Evolutionary conservation across 1,140 invertebrate genomes (phyloP).

Genomic region (Sitophilus oryzae): DNA sequence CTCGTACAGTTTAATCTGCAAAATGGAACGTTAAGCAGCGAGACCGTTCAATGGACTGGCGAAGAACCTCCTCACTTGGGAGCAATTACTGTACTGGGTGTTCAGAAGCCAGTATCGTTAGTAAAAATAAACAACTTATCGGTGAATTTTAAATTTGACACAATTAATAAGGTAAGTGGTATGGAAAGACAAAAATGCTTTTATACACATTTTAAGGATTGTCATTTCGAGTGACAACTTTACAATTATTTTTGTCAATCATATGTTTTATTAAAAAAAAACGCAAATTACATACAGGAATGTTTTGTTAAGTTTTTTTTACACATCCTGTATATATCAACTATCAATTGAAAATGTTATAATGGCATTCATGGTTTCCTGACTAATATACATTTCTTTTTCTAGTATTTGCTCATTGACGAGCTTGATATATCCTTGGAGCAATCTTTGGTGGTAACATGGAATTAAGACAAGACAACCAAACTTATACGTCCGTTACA

Average conservation of each 20-base stretch:
- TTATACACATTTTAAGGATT: no score
- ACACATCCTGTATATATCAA: not conserved
- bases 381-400: slow-evolving; percentile 21
- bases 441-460: slow-evolving; percentile 15
- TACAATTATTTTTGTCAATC: no score
- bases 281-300: no score
- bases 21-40: slow-evolving; percentile 46
- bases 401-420: slow-evolving; percentile 38
- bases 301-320: not conserved
- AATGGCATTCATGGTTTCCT: no score
- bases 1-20: slow-evolving; percentile 51
- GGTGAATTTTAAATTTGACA: slow-evolving; percentile 21
- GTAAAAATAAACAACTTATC: slow-evolving; percentile 36
- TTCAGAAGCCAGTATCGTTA: slow-evolving; percentile 31
- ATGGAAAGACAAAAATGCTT: not conserved
- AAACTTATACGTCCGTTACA: not conserved
- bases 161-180: slow-evolving; percentile 19
- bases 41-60: slow-evolving; percentile 48
- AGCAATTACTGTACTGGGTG: slow-evolving; percentile 34
- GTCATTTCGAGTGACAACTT: no score
- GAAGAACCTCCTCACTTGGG: slow-evolving; percentile 46
- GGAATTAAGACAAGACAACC: slow-evolving; percentile 16
- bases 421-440: slow-evolving; percentile 32
- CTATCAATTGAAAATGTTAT: no score
- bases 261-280: no score